Percentiles rank a stretch among this genome's conserved stretches.
phyloP scores from a whole-genome alignment of 2,888 invertebrate genomes.

The Conchocele bisecta region DNA sequence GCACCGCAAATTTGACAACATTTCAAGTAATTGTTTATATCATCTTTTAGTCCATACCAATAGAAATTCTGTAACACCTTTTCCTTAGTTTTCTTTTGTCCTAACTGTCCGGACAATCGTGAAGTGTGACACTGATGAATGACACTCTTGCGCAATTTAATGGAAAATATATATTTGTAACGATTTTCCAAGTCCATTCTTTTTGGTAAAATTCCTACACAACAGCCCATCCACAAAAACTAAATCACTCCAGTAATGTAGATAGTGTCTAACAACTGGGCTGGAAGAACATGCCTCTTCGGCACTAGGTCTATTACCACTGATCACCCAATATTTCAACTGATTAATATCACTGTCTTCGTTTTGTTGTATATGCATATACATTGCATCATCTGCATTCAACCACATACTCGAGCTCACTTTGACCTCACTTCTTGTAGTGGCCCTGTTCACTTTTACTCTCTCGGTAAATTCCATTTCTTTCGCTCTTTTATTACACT shows the following conservation, averaged over 20 bases:
- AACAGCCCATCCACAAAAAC: slow-evolving; percentile 30
- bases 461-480: background rate
- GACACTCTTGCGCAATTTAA: slow-evolving; percentile 10
- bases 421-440: too few relatives aligned
- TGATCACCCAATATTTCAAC: slow-evolving; percentile 7
- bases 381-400: background rate
- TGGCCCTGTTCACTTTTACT: too few relatives aligned
- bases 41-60: slow-evolving; percentile 41
- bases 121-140: slow-evolving; percentile 25
- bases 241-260: slow-evolving; percentile 16
- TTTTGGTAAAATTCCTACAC: slow-evolving; percentile 9
- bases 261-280: slow-evolving; percentile 27
- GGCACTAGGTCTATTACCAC: slow-evolving; percentile 3
- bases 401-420: background rate
- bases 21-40: slow-evolving; percentile 14
- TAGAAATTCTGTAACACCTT: slow-evolving; percentile 21
- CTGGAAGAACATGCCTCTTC: background rate
- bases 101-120: slow-evolving; percentile 38
- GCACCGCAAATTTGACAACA: slow-evolving; percentile 41
- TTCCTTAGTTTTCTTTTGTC: slow-evolving; percentile 34
- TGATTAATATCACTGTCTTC: slow-evolving; percentile 24
- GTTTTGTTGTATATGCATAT: slow-evolving; percentile 15
- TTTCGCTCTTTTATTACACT: slow-evolving; percentile 4
- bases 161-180: slow-evolving; percentile 34
- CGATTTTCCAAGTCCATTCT: slow-evolving; percentile 13